A percentile compares a stretch with the other conserved stretches of the same genome.
These are phyloP conservation scores for Epinotia brunnichana DNA, from an alignment of 2,888 invertebrate genomes.

Conservation along the genomic window DNA sequence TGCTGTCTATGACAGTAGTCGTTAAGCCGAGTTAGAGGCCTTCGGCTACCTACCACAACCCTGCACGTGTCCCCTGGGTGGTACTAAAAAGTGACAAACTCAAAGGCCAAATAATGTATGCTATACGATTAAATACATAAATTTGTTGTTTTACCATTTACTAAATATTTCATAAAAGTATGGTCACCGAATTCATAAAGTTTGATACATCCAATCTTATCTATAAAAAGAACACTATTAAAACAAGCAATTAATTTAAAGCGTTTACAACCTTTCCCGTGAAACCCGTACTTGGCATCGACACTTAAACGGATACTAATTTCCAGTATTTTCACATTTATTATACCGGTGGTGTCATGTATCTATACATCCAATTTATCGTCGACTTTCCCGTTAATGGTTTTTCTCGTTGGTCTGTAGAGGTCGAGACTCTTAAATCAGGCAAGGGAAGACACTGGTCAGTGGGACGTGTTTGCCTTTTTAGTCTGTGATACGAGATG, in stretches of 20 bases:
- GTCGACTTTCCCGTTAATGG: slow-evolving; percentile 27
- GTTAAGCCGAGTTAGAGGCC: too few relatives aligned
- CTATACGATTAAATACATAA: neutral
- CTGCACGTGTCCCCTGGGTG: too few relatives aligned
- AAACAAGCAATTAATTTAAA: slow-evolving; percentile 14
- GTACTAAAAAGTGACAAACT: too few relatives aligned
- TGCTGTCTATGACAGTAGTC: too few relatives aligned
- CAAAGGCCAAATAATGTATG: too few relatives aligned
- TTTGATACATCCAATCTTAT: neutral
- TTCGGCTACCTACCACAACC: too few relatives aligned
- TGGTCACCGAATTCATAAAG: neutral
- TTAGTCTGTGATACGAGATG: neutral
- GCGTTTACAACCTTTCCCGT: slow-evolving; percentile 20
- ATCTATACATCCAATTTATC: slow-evolving; percentile 11
- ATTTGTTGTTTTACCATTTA: neutral
- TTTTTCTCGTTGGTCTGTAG: slow-evolving; percentile 27
- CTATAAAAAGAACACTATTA: neutral
- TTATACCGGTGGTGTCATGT: slow-evolving; percentile 10
- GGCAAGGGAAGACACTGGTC: slow-evolving; percentile 7
- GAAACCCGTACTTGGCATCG: slow-evolving; percentile 1
- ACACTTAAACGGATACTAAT: slow-evolving; percentile 27
- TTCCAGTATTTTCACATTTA: slow-evolving; percentile 29
- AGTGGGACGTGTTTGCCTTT: slow-evolving; percentile 16
- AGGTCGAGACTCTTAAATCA: slow-evolving; percentile 32
- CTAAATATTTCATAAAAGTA: slow-evolving; percentile 1